Base-by-base conservation (phyloP, 1,140 invertebrate species). In the Monomorium pharaonis region DNA sequence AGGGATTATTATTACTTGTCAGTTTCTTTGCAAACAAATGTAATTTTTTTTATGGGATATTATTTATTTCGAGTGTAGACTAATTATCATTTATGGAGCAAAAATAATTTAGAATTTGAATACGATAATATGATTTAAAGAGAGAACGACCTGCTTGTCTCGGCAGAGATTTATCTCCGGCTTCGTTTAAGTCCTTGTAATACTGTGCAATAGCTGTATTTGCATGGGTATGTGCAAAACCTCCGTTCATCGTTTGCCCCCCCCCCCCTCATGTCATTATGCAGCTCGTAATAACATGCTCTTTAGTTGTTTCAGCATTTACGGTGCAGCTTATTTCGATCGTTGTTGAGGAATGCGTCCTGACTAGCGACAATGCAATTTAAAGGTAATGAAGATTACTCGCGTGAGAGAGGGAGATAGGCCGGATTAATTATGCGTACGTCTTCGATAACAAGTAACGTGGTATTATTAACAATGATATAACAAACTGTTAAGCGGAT, bases 211-310 rank as follows among this genome's bases (percentile, higher is more conserved):
- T 18, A 2, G 6, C 21, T 21, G 49, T 69, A 69, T 80, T 80
- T 69, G 60, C 76, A 78, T 78, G 27, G 76, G 76, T 18, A 78
- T 67, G 60, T 44, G 60, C 30, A 16, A 78, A 37, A 78, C 44
- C 10, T 67, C 16, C 44, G 16, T 78, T 21, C 60, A 58, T 47
- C 44, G 37, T 30, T 30, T 37, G 16, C n/a, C 30, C 44, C 54
- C 44, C 44, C 33, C n/a, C 30, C 44, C 54, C 44, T 30, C 33
- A 67, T 67, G 27, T 78, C 44, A 49, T 37, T 78, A 51, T 37
- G 60, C 30, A 37, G 44, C 44, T 33, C 30, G 14, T 65, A 37
- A 78, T 78, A 16, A 24, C 3, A 49, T n/a, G 42, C 14, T 9
- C n/a, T n/a, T 24, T 67, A 30, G 47, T 51, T n/a, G 30, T 78